These are phyloP conservation scores for Coenonympha arcania DNA, from an alignment of 2,888 invertebrate species.

Conservation along the genomic window DNA sequence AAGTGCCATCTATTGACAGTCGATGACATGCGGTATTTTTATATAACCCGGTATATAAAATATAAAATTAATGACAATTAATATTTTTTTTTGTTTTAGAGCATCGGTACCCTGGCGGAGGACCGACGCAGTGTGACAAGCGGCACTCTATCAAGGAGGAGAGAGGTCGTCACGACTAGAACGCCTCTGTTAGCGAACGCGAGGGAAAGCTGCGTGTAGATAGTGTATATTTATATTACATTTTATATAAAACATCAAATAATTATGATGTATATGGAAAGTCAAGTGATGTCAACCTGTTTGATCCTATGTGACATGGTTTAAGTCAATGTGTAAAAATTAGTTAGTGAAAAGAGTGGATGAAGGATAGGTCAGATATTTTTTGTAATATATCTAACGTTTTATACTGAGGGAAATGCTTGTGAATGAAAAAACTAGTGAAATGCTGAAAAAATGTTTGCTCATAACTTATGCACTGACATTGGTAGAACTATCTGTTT, in stretches of 20 bases:
- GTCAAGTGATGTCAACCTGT: not conserved
- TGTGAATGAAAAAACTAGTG: no score
- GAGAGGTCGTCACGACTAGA: constrained; percentile 81
- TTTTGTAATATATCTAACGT: not conserved
- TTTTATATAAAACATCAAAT: no score
- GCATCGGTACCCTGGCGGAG: constrained; percentile 58
- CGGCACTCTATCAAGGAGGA: constrained; percentile 61
- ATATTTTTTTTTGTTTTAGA: constrained; percentile 40
- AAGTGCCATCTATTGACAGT: no score
- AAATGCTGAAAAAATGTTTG: no score
- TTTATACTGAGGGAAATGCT: not conserved
- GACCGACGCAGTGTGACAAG: constrained; percentile 63
- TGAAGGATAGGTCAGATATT: not conserved
- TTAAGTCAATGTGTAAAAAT: no score
- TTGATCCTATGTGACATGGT: not conserved
- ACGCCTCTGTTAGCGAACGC: constrained; percentile 80
- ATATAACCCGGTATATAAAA: no score
- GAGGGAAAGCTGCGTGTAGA: constrained; percentile 78
- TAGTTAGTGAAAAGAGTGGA: not conserved
- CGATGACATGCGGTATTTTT: no score
- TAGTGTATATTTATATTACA: constrained; percentile 15
- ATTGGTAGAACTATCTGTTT: no score
- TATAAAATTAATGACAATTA: not conserved
- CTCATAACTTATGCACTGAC: no score
- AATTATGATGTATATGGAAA: not conserved